Base-by-base conservation (phyloP, 2,888 invertebrate genomes). In the Torymus texanus region DNA sequence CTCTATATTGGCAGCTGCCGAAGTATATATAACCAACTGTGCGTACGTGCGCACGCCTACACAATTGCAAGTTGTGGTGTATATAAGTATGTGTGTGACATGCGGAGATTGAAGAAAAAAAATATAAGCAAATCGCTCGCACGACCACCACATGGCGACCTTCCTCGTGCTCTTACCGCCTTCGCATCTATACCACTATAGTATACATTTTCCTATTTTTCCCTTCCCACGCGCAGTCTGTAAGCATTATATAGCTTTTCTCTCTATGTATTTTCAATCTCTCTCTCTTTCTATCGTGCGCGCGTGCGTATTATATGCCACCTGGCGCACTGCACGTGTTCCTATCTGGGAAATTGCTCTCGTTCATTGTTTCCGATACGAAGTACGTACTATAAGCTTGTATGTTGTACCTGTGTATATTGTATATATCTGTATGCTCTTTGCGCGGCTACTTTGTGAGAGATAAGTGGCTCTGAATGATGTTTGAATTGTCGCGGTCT, bases 311-410 rank as follows among this genome's bases (percentile, higher is more conserved):
- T 61, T 62, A 41, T 62, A 41, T 68, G 55, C 67, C 75, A 75
- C 75, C 75, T 75, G 68, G 67, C 55, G 55, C 67, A 21, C 2
- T 56, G 67, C 61, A 55, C 55, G 29, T 75, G 67, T 58, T 51
- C 51, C 55, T 56, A 74, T 65, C 73, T 74, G 21, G 51, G 12
- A 59, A 65, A 65, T 75, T 62, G 67, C 68, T 75, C 67, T 53
- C 41, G 12, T 55, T 58, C 68, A 41, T 75, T 68, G 67, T 75
- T 75, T 59, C 61, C 29, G 51, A 75, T 66, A 59, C 1, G 61
- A 24, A 14, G 0, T 16, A 29, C 16, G 14, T 5, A 21, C 21
- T 21, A 1, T 2, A n/a, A n/a, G 21, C 21, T 21, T 21, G 21
- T 29, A 4, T 8, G 8, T 8, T 41, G 8, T 41, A 41, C 1